Conservation (phyloP, 2,113 vertebrate genomes). For the Alces alces region DNA sequence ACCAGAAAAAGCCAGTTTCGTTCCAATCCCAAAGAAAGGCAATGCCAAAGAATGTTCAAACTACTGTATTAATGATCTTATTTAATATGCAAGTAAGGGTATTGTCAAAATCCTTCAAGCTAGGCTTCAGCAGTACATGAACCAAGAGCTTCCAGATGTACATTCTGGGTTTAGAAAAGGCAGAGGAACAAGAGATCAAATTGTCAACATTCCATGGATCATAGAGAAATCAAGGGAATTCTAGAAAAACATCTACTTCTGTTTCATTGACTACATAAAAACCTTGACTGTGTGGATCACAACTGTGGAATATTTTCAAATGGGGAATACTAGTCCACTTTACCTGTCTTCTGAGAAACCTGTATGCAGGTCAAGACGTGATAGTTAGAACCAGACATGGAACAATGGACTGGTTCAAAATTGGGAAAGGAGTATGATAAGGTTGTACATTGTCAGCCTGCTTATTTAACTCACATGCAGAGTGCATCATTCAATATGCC, state of each 20-base stretch:
- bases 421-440: not conserved
- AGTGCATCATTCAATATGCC: not conserved
- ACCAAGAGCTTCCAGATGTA: not conserved
- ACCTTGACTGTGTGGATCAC: not conserved
- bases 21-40: not conserved
- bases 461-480: not conserved
- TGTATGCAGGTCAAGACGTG: rapidly evolving
- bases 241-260: not conserved
- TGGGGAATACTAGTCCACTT: not conserved
- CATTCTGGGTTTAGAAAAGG: not conserved
- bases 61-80: not conserved
- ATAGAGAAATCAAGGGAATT: not conserved
- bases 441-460: not conserved
- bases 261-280: not conserved
- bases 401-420: not conserved
- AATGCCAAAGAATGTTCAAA: not conserved
- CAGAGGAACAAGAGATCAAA: not conserved
- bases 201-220: not conserved
- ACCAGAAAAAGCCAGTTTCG: rapidly evolving
- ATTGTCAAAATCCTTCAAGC: not conserved
- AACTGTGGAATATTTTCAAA: not conserved
- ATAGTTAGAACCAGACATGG: not conserved
- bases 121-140: not conserved
- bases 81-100: not conserved
- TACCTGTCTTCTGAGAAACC: not conserved